phyloP scores from a whole-genome alignment of 2,797 vertebrate genomes.

The Myotis pilosus region DNA sequence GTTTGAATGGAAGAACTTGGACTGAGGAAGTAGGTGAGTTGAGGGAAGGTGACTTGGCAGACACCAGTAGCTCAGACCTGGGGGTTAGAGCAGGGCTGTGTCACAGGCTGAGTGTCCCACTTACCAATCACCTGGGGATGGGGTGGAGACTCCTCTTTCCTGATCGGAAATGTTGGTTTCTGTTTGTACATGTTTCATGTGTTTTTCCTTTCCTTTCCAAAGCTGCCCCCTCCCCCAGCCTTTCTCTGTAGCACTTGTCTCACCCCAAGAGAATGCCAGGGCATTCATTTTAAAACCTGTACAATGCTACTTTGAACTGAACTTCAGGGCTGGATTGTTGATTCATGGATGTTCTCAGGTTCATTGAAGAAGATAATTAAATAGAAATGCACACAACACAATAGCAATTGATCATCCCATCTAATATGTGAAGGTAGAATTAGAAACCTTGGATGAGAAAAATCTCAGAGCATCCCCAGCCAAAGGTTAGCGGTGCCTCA shows the following conservation, averaged over 20 bases:
- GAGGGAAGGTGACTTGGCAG: neutral
- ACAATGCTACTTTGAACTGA: neutral
- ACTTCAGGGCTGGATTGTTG: neutral
- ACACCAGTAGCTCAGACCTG: neutral
- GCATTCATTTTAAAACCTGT: neutral
- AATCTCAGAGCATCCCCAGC: neutral
- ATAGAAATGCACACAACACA: neutral
- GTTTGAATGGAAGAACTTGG: neutral
- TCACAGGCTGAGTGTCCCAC: neutral
- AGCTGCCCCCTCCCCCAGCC: neutral
- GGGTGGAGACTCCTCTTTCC: neutral
- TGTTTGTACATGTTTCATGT: neutral
- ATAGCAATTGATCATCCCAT: neutral
- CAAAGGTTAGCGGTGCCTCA: neutral
- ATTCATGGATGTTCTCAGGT: slow-evolving; percentile 23
- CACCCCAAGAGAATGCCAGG: neutral
- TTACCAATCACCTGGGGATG: neutral
- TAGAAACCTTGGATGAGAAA: slow-evolving; percentile 30
- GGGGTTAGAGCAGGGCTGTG: neutral
- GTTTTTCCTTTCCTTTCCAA: neutral
- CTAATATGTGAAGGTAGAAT: neutral
- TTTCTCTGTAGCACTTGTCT: neutral
- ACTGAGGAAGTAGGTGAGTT: neutral
- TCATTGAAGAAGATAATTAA: slow-evolving; percentile 59
- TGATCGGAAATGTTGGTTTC: neutral